phyloP scores from a whole-genome alignment of 2,113 vertebrate genomes.

The Macquaria australasica region DNA sequence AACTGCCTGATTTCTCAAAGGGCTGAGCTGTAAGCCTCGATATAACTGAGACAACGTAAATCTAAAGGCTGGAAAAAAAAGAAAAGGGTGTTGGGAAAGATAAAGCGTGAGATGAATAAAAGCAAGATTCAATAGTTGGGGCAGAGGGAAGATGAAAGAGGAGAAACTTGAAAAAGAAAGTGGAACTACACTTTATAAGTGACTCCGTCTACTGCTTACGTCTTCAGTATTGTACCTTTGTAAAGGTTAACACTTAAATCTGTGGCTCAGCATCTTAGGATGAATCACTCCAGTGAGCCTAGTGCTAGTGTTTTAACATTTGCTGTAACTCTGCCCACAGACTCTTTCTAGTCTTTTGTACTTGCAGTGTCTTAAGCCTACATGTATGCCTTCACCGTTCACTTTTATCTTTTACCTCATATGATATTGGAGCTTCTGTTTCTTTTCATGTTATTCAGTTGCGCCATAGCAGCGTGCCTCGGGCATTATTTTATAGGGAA shows the following conservation, averaged over 20 bases:
- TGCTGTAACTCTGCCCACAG: neutral
- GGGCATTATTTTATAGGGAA: neutral
- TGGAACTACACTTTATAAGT: constrained; percentile 1
- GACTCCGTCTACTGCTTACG: constrained; percentile 15
- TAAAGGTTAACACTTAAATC: constrained; percentile 7
- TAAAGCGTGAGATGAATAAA: constrained; percentile 47
- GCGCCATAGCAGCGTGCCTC: neutral
- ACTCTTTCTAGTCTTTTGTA: neutral
- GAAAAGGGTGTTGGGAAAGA: constrained; percentile 27
- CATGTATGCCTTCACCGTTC: neutral
- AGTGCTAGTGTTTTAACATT: neutral
- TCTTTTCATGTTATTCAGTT: neutral
- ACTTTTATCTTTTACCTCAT: constrained; percentile 1
- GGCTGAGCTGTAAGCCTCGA: constrained; percentile 41
- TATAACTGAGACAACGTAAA: constrained; percentile 52
- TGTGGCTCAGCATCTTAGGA: neutral
- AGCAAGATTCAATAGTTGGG: constrained; percentile 32
- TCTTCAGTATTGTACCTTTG: constrained; percentile 13
- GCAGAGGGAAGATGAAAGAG: constrained; percentile 51
- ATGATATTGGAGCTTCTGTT: neutral
- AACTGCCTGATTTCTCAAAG: constrained; percentile 55
- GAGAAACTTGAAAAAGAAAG: constrained; percentile 37
- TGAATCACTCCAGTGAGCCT: neutral
- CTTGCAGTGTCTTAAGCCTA: neutral
- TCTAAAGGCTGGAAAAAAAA: constrained; percentile 31